Conservation (phyloP, 1,140 invertebrate species). For the Ruditapes philippinarum region DNA sequence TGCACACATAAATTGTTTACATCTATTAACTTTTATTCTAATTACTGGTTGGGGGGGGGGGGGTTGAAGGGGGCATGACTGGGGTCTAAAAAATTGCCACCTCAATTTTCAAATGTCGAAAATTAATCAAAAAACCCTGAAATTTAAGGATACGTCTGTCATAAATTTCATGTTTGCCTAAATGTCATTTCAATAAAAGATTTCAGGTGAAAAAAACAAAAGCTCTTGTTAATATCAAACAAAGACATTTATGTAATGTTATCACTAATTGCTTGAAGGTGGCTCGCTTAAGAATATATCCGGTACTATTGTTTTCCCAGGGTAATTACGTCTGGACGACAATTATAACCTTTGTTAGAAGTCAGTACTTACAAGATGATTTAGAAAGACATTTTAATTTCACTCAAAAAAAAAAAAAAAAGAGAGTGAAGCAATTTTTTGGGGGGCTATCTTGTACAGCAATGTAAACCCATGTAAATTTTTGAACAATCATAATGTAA, state of each 20-base stretch:
- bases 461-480: too few species aligned
- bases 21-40: conserved; percentile 26
- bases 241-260: neutral
- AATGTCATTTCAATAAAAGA: conserved; percentile 1
- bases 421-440: too few species aligned
- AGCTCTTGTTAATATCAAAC: neutral
- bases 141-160: conserved; percentile 22
- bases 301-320: neutral
- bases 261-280: neutral
- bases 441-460: too few species aligned
- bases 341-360: neutral
- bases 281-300: neutral
- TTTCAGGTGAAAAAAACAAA: neutral
- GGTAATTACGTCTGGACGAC: neutral
- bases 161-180: neutral
- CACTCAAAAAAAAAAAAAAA: too few species aligned
- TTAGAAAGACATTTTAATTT: neutral
- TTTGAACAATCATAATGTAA: too few species aligned
- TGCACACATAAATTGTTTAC: neutral
- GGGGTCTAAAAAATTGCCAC: conserved; percentile 1
- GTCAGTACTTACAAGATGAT: too few species aligned
- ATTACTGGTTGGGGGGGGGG: too few species aligned
- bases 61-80: too few species aligned
- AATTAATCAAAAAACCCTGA: neutral
- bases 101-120: too few species aligned